These are phyloP conservation scores for Acanthococcus lagerstroemiae DNA, from an alignment of 2,888 invertebrate species.

Conservation along the genomic window DNA sequence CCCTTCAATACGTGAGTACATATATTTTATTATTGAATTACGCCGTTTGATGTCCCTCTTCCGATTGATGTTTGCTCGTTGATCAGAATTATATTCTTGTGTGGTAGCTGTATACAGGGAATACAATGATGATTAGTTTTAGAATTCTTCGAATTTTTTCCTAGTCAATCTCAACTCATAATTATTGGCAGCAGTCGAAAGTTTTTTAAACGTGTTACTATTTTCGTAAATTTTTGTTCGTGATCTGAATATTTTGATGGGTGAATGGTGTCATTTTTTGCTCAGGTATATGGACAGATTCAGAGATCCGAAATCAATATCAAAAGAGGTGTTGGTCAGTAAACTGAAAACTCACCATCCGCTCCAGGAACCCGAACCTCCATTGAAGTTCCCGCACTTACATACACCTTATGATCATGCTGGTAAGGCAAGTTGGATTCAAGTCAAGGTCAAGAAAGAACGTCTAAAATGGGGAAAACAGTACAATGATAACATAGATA, in stretches of 20 bases:
- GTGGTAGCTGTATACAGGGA: too few species aligned
- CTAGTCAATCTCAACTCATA: too few species aligned
- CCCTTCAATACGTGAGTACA: conserved; percentile 63
- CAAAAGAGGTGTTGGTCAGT: conserved; percentile 72
- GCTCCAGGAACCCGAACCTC: conserved; percentile 57
- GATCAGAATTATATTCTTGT: too few species aligned
- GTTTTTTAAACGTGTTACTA: too few species aligned
- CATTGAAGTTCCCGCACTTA: conserved; percentile 64
- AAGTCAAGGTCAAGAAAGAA: conserved; percentile 59
- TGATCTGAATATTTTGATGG: conserved; percentile 5
- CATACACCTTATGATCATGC: conserved; percentile 44
- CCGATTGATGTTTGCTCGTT: too few species aligned
- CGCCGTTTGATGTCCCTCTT: too few species aligned
- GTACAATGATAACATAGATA: conserved; percentile 21
- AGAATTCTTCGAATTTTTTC: too few species aligned
- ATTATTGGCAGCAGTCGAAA: too few species aligned
- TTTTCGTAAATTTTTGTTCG: background rate
- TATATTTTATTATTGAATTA: too few species aligned
- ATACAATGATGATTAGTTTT: too few species aligned
- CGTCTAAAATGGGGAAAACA: conserved; percentile 53
- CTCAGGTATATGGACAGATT: conserved; percentile 81
- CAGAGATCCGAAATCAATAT: conserved; percentile 79
- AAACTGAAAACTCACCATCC: conserved; percentile 74
- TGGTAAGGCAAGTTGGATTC: conserved; percentile 60
- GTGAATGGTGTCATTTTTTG: conserved; percentile 31